Evolutionary conservation across 2,888 invertebrate genomes (phyloP), one percentile per base, ranked within the genome.

Genomic region (Ceramica pisi): DNA sequence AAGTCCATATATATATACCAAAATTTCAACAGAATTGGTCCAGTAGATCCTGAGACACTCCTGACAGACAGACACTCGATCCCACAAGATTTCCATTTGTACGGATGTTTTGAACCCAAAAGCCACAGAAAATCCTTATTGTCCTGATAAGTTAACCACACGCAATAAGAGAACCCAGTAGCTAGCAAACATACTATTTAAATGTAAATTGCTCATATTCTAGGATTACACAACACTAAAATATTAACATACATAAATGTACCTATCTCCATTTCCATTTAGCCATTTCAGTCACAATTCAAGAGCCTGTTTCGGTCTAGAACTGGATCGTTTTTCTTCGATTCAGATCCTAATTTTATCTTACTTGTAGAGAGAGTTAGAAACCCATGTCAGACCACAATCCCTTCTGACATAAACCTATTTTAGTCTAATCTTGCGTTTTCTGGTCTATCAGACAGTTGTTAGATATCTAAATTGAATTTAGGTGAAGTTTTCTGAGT

Each of bases 351-450:
- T 68, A 68, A 63, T 75, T 75, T 59, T 75, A 75, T 48, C 41
- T 16, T 6, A 14, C 41, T 26, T 41, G 38, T 57, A 23, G 21
- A 62, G 16, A n/a, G 19, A 1, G 9, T 26, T 46, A 8, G 14
- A 12, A 10, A 53, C 75, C 75, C 75, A 63, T 14, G 21, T 75
- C 75, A 75, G n/a, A n/a, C 1, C 10, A 35, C n/a, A 67, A 75
- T 62, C 62, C 69, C 19, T 38, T 59, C 41, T 68, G 62, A 75
- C 53, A 53, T 4, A 44, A 75, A 46, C 31, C 51, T 35, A 75
- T 68, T 75, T 68, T 48, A 7, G 31, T 8, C 1, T 53, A 59
- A 75, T 62, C 75, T 46, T 46, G 16, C 19, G 44, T 74, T 51
- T 62, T 62, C 57, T 62, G 23, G 21, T 51, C 57, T 44, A 75